Percentiles rank a stretch among this genome's conserved stretches.
Conservation (phyloP, 2,888 invertebrate species). For the Plebejus argus region DNA sequence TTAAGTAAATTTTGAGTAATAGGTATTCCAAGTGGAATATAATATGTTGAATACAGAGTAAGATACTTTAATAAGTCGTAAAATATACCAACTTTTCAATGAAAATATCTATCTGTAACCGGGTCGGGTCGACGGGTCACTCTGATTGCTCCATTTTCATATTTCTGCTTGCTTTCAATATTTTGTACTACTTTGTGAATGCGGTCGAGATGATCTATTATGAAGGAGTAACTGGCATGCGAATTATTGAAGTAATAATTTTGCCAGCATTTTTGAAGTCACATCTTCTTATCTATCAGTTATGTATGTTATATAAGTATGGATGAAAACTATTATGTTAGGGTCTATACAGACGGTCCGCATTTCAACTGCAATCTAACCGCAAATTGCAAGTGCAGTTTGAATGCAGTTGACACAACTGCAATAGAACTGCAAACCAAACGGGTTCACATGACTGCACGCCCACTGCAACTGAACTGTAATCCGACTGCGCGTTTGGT, state of each 20-base stretch:
- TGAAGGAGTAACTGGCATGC: background rate
- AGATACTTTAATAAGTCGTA: background rate
- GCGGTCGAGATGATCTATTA: constrained; percentile 4
- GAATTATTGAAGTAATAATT: background rate
- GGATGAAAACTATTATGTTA: too few species aligned
- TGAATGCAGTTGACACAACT: too few species aligned
- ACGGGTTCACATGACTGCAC: too few species aligned
- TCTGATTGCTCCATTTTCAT: constrained; percentile 2
- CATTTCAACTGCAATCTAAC: too few species aligned
- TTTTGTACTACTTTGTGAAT: background rate
- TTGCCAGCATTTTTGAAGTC: background rate
- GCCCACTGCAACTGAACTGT: too few species aligned
- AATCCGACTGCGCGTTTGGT: too few species aligned
- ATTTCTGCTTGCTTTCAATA: constrained; percentile 17
- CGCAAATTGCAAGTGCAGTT: too few species aligned
- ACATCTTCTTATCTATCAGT: background rate
- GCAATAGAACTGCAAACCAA: too few species aligned
- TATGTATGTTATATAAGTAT: too few species aligned
- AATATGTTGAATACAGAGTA: background rate
- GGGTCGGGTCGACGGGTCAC: background rate
- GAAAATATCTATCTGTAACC: background rate
- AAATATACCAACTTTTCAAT: background rate
- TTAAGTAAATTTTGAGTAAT: too few species aligned
- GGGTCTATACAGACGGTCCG: too few species aligned
- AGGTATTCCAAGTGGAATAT: background rate